phyloP scores from a whole-genome alignment of 2,888 invertebrate genomes.

The Frankliniella fusca region DNA sequence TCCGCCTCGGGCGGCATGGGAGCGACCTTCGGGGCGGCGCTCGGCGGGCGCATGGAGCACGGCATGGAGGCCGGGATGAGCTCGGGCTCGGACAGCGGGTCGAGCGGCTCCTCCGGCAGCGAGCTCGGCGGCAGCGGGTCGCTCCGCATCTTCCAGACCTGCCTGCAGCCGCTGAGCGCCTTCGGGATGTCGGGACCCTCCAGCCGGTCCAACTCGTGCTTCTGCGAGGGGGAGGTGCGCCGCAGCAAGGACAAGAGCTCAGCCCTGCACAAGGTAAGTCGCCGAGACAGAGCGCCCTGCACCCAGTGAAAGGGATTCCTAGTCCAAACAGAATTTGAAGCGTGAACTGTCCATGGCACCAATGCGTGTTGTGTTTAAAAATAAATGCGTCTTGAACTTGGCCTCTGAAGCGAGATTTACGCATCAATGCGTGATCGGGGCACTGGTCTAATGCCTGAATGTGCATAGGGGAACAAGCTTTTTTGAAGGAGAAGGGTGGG shows the following conservation, averaged over 20 bases:
- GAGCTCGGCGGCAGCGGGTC: conserved; percentile 16
- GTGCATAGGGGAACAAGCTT: too few species aligned
- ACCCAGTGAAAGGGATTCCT: too few species aligned
- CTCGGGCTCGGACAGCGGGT: conserved; percentile 20
- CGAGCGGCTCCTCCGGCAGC: neutral
- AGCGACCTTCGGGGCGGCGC: neutral
- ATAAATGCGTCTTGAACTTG: too few species aligned
- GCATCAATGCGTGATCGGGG: too few species aligned
- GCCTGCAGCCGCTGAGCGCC: neutral
- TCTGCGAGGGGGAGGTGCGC: neutral
- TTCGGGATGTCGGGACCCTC: neutral
- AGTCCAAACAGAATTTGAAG: too few species aligned
- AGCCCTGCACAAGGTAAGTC: neutral
- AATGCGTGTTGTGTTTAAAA: too few species aligned
- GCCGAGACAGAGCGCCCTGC: too few species aligned
- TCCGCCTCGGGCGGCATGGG: neutral
- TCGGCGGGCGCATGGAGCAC: neutral
- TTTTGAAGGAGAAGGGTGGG: too few species aligned
- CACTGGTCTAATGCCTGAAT: too few species aligned
- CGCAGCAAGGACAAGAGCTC: neutral
- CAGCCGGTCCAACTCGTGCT: conserved; percentile 8
- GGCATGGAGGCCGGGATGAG: neutral
- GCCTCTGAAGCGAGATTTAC: too few species aligned
- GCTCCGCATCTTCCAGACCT: neutral
- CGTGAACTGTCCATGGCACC: too few species aligned